Conservation (phyloP, 1,140 invertebrate genomes). For the Samia ricini region DNA sequence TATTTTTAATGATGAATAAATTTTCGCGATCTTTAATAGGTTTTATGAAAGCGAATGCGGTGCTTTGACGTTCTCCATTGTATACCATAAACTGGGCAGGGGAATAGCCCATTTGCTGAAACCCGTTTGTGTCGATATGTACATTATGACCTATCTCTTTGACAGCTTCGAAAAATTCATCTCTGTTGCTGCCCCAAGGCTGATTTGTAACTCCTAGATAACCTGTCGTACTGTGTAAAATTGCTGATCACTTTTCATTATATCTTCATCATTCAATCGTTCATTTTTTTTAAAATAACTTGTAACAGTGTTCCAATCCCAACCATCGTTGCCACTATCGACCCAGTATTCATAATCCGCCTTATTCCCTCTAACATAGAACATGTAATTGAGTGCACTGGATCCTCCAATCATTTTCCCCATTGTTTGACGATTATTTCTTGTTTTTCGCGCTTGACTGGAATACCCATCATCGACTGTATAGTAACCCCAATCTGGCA, state of each 20-base stretch:
- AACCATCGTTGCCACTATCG: slow-evolving; percentile 86
- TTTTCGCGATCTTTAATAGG: slow-evolving; percentile 85
- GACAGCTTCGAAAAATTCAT: slow-evolving; percentile 80
- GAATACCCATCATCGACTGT: slow-evolving; percentile 81
- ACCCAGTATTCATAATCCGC: slow-evolving; percentile 94
- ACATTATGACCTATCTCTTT: slow-evolving; percentile 90
- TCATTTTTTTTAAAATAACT: slow-evolving; percentile 92
- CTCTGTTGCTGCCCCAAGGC: slow-evolving; percentile 83
- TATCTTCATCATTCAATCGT: slow-evolving; percentile 86
- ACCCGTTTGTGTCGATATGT: slow-evolving; percentile 87
- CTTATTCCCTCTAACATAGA: slow-evolving; percentile 89
- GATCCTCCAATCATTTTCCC: slow-evolving; percentile 92
- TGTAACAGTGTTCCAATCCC: slow-evolving; percentile 89
- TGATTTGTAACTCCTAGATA: slow-evolving; percentile 16
- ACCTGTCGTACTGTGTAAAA: slow-evolving; percentile 84
- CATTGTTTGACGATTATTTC: slow-evolving; percentile 76
- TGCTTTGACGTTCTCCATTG: slow-evolving; percentile 88
- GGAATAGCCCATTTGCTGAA: slow-evolving; percentile 87
- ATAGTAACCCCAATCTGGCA: slow-evolving; percentile 82
- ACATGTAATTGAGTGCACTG: slow-evolving; percentile 94
- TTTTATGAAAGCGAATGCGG: slow-evolving; percentile 89
- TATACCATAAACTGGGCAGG: slow-evolving; percentile 89
- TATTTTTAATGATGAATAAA: slow-evolving; percentile 85
- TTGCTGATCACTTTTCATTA: slow-evolving; percentile 70
- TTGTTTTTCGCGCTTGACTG: slow-evolving; percentile 79